phyloP scores from a whole-genome alignment of 2,888 invertebrate genomes.

The Shargacucullia verbasci region DNA sequence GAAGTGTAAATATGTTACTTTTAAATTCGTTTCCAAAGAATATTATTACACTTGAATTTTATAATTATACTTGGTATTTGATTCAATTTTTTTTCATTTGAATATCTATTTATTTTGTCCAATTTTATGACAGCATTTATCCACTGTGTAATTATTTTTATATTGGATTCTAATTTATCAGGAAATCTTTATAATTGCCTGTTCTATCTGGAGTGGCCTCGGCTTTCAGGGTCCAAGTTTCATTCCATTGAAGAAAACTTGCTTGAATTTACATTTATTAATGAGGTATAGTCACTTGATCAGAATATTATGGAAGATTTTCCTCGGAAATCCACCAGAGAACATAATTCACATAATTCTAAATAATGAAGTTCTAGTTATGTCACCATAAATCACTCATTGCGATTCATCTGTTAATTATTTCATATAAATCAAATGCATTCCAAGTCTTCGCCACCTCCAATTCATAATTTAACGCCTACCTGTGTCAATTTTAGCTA shows the following conservation, averaged over 20 bases:
- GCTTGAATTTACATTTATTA: too few species aligned
- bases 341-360: slow-evolving; percentile 17
- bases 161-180: too few species aligned
- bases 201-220: too few species aligned
- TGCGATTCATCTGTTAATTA: slow-evolving; percentile 43
- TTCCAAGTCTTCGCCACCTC: slow-evolving; percentile 5
- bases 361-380: slow-evolving; percentile 26
- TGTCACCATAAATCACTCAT: slow-evolving; percentile 32
- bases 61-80: too few species aligned
- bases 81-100: too few species aligned
- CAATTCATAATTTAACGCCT: slow-evolving; percentile 43
- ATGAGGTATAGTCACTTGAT: neutral
- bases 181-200: too few species aligned
- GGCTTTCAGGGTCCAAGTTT: too few species aligned
- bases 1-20: too few species aligned
- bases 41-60: neutral
- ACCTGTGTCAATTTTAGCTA: slow-evolving; percentile 26
- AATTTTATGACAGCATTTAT: too few species aligned
- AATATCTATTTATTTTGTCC: too few species aligned
- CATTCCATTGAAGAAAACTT: too few species aligned
- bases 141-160: too few species aligned
- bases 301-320: neutral
- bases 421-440: slow-evolving; percentile 31
- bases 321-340: slow-evolving; percentile 7
- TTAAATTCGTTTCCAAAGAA: neutral